Evolutionary conservation across 2,888 invertebrate species (phyloP), one percentile per base, ranked within the genome.

Genomic region (Dilophus febrilis): DNA sequence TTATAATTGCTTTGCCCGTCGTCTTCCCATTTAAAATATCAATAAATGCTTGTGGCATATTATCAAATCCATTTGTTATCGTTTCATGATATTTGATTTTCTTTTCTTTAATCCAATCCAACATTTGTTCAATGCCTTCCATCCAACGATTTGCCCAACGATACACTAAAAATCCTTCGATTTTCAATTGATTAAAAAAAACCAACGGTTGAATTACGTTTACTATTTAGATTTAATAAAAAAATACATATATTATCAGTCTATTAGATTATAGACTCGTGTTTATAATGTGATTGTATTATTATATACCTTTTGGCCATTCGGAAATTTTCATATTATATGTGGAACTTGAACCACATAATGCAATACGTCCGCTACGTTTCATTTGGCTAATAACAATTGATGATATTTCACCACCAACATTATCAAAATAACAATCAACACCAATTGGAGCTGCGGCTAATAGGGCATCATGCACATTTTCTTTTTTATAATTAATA

Each of bases 311-410:
- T 30, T 19, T 38, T 2, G 65, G 63, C 42, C 67, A 57, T 37
- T 63, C 54, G n/a, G 60, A 56, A 37, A 44, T 47, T 2, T 45
- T 53, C 17, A 67, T 67, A 49, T 79, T 78, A 51, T 80, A 80
- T 0, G 68, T 64, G 19, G 78, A 74, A 49, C 81, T 77, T 2
- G 74, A 68, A 14, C 81, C 81, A 55, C 79, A 80, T 10, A 77
- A 70, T 11, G 77, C 68, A 14, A 80, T 65, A 45, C 80, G 65
- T 8, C 81, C 80, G 50, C 64, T 67, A 37, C 54, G 53, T 45
- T 73, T 79, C 80, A 81, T 80, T 43, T 69, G 66, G 44, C 61
- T 63, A 42, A 79, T 64, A 26, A 80, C 71, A 11, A 59, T 65
- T n/a, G 69, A 67, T 42, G 76, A 74, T 40, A 79, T 70, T 53